Conservation (phyloP, 1,140 invertebrate genomes). For the Caenorhabditis remanei region DNA sequence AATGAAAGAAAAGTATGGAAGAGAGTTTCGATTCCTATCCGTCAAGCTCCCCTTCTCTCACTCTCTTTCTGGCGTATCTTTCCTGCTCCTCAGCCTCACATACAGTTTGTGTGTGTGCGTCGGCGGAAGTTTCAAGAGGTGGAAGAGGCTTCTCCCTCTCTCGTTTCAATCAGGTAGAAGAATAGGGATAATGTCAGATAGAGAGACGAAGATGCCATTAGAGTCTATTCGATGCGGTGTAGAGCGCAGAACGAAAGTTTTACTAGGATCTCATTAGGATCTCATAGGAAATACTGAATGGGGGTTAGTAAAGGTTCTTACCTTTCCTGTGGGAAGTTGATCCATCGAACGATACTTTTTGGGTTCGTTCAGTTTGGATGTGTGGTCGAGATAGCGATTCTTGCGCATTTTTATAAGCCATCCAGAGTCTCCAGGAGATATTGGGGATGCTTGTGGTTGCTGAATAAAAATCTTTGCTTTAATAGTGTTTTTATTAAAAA, state of each 20-base stretch:
- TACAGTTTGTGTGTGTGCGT: constrained; percentile 51
- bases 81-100: neutral
- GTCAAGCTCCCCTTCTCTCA: constrained; percentile 12
- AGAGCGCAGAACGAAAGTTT: neutral
- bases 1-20: neutral
- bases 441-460: constrained; percentile 50
- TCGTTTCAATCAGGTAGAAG: neutral
- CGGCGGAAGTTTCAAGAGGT: constrained; percentile 56
- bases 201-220: neutral
- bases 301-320: neutral
- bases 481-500: neutral
- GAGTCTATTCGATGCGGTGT: neutral
- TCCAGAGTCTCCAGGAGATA: constrained; percentile 49
- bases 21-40: constrained; percentile 11
- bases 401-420: constrained; percentile 58
- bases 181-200: neutral
- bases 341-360: constrained; percentile 31
- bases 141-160: constrained; percentile 18
- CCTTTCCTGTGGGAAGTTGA: constrained; percentile 45
- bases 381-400: constrained; percentile 54
- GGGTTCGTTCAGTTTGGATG: constrained; percentile 16
- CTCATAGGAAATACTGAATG: no score
- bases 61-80: neutral
- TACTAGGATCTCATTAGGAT: neutral
- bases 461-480: neutral